Percentiles rank a stretch among this genome's conserved stretches.
phyloP scores from a whole-genome alignment of 2,113 vertebrate genomes.

The Callospermophilus lateralis region DNA sequence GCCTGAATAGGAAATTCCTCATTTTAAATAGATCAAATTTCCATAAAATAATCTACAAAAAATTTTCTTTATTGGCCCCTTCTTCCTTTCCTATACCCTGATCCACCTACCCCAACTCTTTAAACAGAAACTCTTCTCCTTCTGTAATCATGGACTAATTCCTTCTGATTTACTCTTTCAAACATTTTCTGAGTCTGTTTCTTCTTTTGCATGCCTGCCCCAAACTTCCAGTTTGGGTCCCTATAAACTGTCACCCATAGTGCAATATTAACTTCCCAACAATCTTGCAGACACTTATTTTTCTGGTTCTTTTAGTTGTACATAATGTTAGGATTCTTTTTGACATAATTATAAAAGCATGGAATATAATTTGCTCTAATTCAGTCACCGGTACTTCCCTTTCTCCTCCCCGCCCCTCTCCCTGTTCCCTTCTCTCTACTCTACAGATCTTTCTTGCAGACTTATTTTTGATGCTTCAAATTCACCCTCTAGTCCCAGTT shows the following conservation, averaged over 20 bases:
- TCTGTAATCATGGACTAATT: background rate
- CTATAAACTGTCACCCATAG: background rate
- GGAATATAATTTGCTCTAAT: no score
- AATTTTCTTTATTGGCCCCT: background rate
- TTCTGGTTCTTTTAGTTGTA: no score
- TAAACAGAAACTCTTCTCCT: background rate
- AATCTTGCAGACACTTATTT: background rate
- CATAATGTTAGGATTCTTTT: no score
- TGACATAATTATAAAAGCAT: no score
- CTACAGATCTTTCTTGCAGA: no score
- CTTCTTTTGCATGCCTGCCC: background rate
- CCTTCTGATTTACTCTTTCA: background rate
- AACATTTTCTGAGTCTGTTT: slow-evolving; percentile 46
- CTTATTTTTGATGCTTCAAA: background rate
- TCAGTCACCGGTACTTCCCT: no score
- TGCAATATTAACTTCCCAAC: background rate
- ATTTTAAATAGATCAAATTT: slow-evolving; percentile 35
- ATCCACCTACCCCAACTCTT: background rate
- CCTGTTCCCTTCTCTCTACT: no score
- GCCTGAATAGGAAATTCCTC: background rate
- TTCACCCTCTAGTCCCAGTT: background rate
- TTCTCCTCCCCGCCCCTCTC: no score
- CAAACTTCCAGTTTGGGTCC: background rate
- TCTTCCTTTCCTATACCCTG: background rate
- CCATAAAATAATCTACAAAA: background rate